Evolutionary conservation across 2,113 vertebrate genomes (phyloP).

Genomic region (Elephas maximus): DNA sequence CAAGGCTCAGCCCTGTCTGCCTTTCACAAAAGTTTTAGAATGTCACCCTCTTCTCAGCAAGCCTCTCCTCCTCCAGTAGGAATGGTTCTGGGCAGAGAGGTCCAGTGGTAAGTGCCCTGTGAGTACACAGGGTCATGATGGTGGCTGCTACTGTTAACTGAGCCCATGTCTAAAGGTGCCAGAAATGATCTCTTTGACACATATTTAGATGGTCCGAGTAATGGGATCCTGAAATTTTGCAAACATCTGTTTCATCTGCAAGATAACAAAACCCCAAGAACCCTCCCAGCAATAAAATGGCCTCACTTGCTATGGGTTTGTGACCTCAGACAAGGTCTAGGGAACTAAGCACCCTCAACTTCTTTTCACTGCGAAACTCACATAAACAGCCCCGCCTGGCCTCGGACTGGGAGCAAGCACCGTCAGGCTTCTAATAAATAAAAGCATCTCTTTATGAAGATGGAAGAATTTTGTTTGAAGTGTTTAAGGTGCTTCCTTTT

Average conservation of each 20-base stretch:
- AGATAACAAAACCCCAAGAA: neutral
- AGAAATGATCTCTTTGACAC: neutral
- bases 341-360: too few species aligned
- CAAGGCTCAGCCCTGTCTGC: neutral
- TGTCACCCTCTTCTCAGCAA: neutral
- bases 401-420: neutral
- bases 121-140: rapidly evolving
- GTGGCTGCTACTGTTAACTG: rapidly evolving
- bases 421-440: neutral
- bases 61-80: too few species aligned
- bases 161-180: neutral
- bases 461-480: neutral
- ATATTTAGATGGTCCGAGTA: neutral
- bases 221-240: neutral
- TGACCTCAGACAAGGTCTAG: neutral
- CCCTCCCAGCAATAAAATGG: neutral
- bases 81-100: neutral
- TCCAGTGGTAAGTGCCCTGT: neutral
- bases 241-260: neutral
- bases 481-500: neutral
- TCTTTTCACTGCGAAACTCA: neutral
- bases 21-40: neutral
- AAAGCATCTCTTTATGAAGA: neutral
- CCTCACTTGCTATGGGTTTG: neutral
- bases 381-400: neutral